Evolutionary conservation across 1,140 invertebrate genomes (phyloP).

Genomic region (Araneus ventricosus): DNA sequence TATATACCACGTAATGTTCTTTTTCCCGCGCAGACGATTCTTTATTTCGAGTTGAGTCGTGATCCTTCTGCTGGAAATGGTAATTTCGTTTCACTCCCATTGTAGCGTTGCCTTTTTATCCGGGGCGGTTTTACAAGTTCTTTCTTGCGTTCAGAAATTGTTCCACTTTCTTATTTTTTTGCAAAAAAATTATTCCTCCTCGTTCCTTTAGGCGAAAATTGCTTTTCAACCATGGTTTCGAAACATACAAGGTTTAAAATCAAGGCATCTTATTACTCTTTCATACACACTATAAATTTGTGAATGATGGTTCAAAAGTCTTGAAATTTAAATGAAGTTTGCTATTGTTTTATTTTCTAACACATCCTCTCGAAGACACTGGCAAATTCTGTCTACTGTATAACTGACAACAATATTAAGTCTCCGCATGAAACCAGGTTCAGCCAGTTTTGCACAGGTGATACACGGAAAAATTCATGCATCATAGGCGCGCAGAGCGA

Average conservation of each 20-base stretch:
- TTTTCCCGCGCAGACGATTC: background rate
- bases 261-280: background rate
- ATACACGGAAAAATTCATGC: too few relatives aligned
- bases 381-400: too few relatives aligned
- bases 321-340: too few relatives aligned
- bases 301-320: too few relatives aligned
- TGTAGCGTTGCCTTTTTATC: background rate
- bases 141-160: background rate
- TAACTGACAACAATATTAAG: too few relatives aligned
- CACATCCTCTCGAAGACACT: too few relatives aligned
- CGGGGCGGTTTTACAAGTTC: background rate
- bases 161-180: background rate
- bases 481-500: too few relatives aligned
- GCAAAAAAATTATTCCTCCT: background rate
- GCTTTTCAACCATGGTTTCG: too few relatives aligned
- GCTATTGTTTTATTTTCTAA: too few relatives aligned
- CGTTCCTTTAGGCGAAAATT: background rate
- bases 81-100: slow-evolving; percentile 16
- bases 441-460: too few relatives aligned
- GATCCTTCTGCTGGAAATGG: slow-evolving; percentile 1
- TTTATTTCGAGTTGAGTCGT: slow-evolving; percentile 23
- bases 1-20: slow-evolving; percentile 23
- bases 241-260: background rate
- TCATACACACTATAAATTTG: background rate
- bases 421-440: too few relatives aligned